A percentile compares a stretch with the other conserved stretches of the same genome.
Evolutionary conservation across 2,888 invertebrate genomes (phyloP).

Genomic region (Dexiosoma caninum): DNA sequence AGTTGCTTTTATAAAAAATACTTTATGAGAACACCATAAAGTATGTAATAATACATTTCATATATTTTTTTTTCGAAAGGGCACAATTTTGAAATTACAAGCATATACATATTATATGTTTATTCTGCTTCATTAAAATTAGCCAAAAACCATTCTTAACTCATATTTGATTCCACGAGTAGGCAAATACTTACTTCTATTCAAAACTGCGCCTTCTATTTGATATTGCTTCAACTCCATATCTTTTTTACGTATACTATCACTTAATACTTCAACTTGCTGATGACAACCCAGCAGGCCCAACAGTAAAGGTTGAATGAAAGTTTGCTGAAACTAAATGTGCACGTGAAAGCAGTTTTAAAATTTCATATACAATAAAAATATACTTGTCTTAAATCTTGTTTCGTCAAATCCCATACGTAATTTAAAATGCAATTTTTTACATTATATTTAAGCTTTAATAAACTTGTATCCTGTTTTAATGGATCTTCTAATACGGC

Average conservation of each 20-base stretch:
- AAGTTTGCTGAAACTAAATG: conserved; percentile 67
- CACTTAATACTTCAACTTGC: conserved; percentile 66
- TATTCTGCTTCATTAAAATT: too few species aligned
- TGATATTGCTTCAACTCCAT: conserved; percentile 73
- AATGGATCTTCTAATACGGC: conserved; percentile 24
- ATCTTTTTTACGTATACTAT: conserved; percentile 72
- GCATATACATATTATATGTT: too few species aligned
- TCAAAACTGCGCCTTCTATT: conserved; percentile 70
- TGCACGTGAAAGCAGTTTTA: not conserved
- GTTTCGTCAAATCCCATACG: conserved; percentile 68
- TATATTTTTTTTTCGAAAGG: too few species aligned
- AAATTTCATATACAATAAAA: not conserved
- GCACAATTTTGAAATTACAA: too few species aligned
- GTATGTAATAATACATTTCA: too few species aligned
- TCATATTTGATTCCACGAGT: too few species aligned
- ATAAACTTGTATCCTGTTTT: conserved; percentile 9
- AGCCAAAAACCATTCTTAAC: too few species aligned
- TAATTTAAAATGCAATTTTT: conserved; percentile 67
- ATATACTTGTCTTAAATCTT: conserved; percentile 45
- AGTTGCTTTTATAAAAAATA: too few species aligned
- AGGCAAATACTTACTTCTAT: conserved; percentile 68
- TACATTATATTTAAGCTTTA: conserved; percentile 71
- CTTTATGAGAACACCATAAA: too few species aligned
- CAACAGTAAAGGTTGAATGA: conserved; percentile 66
- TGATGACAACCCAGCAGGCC: conserved; percentile 63